Evolutionary conservation across 2,797 vertebrate species (phyloP).

Genomic region (Characodon lateralis): DNA sequence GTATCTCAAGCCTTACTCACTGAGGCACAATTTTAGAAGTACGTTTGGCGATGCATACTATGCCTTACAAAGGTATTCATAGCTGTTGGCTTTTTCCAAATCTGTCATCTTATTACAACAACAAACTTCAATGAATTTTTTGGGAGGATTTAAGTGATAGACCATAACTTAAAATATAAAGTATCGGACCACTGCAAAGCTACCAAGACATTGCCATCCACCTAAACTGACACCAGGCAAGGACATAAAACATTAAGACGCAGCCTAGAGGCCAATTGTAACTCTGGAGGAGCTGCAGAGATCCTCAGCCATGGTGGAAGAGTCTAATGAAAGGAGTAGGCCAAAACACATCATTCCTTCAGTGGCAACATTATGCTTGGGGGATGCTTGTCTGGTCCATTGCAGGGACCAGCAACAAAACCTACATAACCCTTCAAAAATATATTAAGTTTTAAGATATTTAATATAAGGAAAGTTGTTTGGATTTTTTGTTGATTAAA

Average conservation of each 20-base stretch:
- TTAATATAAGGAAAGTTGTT: neutral
- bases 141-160: neutral
- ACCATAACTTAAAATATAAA: neutral
- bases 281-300: neutral
- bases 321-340: neutral
- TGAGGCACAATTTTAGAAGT: conserved; percentile 30
- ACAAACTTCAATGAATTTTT: neutral
- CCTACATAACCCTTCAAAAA: neutral
- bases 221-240: too few relatives aligned
- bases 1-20: conserved; percentile 37
- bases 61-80: neutral
- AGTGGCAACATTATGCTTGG: neutral
- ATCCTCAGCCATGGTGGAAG: neutral
- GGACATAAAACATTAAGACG: neutral
- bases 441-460: neutral
- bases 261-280: neutral
- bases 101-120: neutral
- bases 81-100: neutral
- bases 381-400: neutral
- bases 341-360: neutral
- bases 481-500: neutral
- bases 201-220: neutral
- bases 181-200: neutral
- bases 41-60: conserved; percentile 14
- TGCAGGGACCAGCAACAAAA: neutral